Evolutionary conservation across 1,140 invertebrate species (phyloP), one percentile per base, ranked within the genome.

Genomic region (Euura saliciscinereae): DNA sequence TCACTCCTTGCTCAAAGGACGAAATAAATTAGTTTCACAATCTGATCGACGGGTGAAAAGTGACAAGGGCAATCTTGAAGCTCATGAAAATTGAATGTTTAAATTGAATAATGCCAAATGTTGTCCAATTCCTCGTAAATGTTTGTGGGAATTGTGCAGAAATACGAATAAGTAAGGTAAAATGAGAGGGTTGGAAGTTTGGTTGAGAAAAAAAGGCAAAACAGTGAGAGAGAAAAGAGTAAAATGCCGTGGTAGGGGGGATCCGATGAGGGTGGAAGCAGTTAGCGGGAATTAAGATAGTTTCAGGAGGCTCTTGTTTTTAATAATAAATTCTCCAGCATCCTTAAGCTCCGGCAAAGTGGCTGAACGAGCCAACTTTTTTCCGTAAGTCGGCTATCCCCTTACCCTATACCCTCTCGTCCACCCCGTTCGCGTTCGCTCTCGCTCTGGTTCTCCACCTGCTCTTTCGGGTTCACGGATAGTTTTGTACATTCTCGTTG

Each of bases 261-360:
- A 2, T 11, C 69, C 42, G 73, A 73, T 68, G 7, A 71, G 69
- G 67, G 68, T 65, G 65, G 68, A 77, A 73, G 73, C 73, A 77
- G 74, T 79, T 79, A 77, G 64, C 70, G 64, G 70, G 74, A 78
- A 80, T 77, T 75, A 78, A 81, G 75, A 80, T 80, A 79, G 74
- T 81, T 78, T 67, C 68, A 65, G 42, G 13, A 70, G 72, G 64
- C 74, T 66, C 69, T 73, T 73, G 70, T 78, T 82, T 81, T 78
- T 76, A 75, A 82, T 82, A 79, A 82, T 78, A 78, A 78, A 79
- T 78, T 78, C 43, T 72, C 4, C 67, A 45, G 65, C 44, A 64
- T 73, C 65, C 70, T 69, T 74, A 71, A 76, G 59, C 69, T 65
- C 69, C 46, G 59, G 43, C 73, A 71, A 74, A 74, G 66, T 74